Evolutionary conservation across 2,888 invertebrate genomes (phyloP), one percentile per base, ranked within the genome.

Genomic region (Serripes groenlandicus): DNA sequence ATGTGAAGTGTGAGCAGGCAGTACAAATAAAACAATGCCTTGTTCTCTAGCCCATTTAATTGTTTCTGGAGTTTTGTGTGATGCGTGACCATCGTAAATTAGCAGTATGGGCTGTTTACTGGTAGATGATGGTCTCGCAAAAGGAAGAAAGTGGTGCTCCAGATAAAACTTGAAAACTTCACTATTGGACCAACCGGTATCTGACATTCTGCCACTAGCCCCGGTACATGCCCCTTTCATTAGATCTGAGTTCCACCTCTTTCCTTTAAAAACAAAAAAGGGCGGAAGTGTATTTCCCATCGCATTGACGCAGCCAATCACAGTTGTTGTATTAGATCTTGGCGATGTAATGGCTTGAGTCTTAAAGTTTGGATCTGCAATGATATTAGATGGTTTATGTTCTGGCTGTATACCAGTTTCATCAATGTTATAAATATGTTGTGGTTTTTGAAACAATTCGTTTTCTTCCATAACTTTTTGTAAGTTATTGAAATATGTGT

Each of bases 271-370:
- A 4, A 81, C 30, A 66, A 73, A 66, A 28, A 60, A 77, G 15
- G 68, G 76, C 21, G 81, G 76, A 1, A 81, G 11, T 3, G 35
- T 11, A 15, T 72, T 54, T 4, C 81, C 81, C 26, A 77, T 3
- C 1, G 81, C 76, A 68, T 77, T 81, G 4, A 60, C 76, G 66
- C 81, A 76, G n/a, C 66, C 81, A 60, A 81, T 81, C 11, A 81
- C 3, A 5, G 76, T 76, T 15, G 77, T 73, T 37, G 74, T 77
- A 21, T 73, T 26, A n/a, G 75, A 64, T n/a, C 58, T n/a, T 35
- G 75, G 75, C 26, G 76, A 81, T 1, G 76, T 76, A 3, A 76
- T 49, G 11, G 72, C 71, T 21, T 81, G 81, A 15, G 66, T 11
- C 66, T 81, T 76, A 18, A 1, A 18, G 18, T 66, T 72, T 32